Conservation (phyloP, 37 sponge, comb jelly and placozoan species). For the Agelas oroides region DNA sequence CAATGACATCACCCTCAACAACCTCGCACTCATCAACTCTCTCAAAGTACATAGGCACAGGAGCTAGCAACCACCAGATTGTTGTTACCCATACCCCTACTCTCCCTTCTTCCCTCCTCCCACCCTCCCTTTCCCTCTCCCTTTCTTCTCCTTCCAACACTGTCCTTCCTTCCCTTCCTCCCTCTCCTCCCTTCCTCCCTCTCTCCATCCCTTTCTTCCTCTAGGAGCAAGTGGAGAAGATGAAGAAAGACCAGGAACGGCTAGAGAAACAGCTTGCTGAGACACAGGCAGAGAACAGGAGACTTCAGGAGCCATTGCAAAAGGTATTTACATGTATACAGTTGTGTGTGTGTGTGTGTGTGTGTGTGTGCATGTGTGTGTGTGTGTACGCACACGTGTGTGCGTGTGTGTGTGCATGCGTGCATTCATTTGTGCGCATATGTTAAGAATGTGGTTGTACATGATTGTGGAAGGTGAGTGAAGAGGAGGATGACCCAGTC, state of each 20-base stretch:
- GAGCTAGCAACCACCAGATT: neutral
- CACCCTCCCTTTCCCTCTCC: no score
- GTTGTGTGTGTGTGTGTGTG: no score
- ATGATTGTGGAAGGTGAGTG: no score
- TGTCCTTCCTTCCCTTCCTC: no score
- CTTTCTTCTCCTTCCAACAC: no score
- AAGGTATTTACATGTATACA: slow-evolving; percentile 23
- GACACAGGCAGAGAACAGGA: slow-evolving; percentile 92
- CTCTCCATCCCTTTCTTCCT: neutral
- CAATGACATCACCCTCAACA: slow-evolving; percentile 99
- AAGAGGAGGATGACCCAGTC: no score
- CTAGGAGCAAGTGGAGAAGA: slow-evolving; percentile 96
- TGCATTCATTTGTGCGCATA: no score
- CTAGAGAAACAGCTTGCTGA: slow-evolving; percentile 95
- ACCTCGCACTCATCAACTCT: slow-evolving; percentile 97
- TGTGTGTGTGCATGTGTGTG: no score
- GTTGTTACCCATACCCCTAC: neutral
- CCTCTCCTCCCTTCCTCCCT: no score
- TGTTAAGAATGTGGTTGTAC: no score
- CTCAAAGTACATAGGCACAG: slow-evolving; percentile 96
- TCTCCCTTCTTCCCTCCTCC: neutral
- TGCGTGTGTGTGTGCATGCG: no score
- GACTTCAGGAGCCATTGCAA: slow-evolving; percentile 91
- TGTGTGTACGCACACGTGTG: no score
- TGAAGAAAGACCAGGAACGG: slow-evolving; percentile 97